Base-by-base conservation (phyloP, 2,888 invertebrate genomes). In the Criorhina ranunculi region DNA sequence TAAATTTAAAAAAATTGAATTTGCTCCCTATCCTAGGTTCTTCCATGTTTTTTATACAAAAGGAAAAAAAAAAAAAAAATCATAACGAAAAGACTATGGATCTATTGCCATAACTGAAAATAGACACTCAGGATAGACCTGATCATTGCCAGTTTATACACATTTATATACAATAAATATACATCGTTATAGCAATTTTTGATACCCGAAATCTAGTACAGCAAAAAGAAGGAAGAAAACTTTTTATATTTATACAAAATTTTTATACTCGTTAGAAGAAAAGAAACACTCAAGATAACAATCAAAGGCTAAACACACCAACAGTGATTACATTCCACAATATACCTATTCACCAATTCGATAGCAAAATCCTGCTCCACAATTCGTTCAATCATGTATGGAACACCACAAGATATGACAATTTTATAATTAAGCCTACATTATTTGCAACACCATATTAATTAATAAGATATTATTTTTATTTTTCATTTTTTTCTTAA, bases 81-180 rank as follows among this genome's bases (percentile, higher is more conserved):
- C 31, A 62, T 69, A 79, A 79, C 64, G 59, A 80, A 80, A 59
- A 75, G 80, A 85, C 85, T 85, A 70, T 85, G 80, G 70, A 85
- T 66, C 15, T 59, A 76, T 85, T 85, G 80, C 85, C 80, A 80
- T 85, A 79, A 77, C 9, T 44, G 40, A 79, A 79, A 80, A 76
- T 44, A 85, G 66, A 73, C 49, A 64, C 79, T 83, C 83, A 80
- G 85, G 75, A 85, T 59, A 64, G 15, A 75, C 85, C 80, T 85
- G 80, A 85, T 66, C 80, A 85, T 80, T 85, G 80, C 85, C 80
- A 85, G 85, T 85, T 85, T 85, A 75, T 70, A 59, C 44, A 80
- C 67, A 80, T 57, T 78, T 85, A 49, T 69, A 82, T 77, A 66
- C 60, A 73, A 59, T 72, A 72, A 33, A 44, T 42, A 66, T 57